Conservation (phyloP, 2,888 invertebrate genomes). For the Argynnis bischoffii region DNA sequence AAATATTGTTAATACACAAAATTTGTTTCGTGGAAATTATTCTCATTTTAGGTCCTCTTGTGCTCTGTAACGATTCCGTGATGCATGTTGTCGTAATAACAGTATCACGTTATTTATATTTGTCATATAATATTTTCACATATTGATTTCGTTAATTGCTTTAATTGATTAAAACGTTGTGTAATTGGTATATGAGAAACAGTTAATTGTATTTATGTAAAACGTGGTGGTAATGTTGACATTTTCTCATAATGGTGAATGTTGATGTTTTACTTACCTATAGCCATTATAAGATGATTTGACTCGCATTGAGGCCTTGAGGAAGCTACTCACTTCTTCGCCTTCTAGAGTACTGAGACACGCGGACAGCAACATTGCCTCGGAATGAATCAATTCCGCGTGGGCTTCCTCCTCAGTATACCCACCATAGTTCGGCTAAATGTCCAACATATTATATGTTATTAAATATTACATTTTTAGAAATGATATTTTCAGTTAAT, state of each 20-base stretch:
- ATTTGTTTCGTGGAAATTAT: neutral
- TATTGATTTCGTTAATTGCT: neutral
- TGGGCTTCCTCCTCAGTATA: slow-evolving; percentile 93
- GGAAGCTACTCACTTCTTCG: slow-evolving; percentile 95
- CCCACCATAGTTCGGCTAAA: slow-evolving; percentile 87
- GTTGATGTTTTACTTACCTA: slow-evolving; percentile 85
- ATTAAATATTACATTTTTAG: neutral
- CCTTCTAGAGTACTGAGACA: slow-evolving; percentile 96
- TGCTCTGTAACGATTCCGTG: neutral
- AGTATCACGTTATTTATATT: neutral
- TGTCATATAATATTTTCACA: neutral
- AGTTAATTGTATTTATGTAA: too few relatives aligned
- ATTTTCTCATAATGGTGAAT: too few relatives aligned
- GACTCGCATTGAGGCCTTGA: slow-evolving; percentile 96
- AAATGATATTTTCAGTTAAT: neutral
- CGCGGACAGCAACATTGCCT: slow-evolving; percentile 93
- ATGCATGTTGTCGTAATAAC: neutral
- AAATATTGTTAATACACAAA: neutral
- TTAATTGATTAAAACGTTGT: neutral
- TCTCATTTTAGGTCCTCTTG: neutral
- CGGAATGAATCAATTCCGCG: slow-evolving; percentile 97
- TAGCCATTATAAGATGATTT: slow-evolving; percentile 94
- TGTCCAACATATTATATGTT: neutral
- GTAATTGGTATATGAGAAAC: neutral
- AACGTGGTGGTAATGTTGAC: too few relatives aligned